phyloP scores from a whole-genome alignment of 2,113 vertebrate species.

The Sciurus niger region DNA sequence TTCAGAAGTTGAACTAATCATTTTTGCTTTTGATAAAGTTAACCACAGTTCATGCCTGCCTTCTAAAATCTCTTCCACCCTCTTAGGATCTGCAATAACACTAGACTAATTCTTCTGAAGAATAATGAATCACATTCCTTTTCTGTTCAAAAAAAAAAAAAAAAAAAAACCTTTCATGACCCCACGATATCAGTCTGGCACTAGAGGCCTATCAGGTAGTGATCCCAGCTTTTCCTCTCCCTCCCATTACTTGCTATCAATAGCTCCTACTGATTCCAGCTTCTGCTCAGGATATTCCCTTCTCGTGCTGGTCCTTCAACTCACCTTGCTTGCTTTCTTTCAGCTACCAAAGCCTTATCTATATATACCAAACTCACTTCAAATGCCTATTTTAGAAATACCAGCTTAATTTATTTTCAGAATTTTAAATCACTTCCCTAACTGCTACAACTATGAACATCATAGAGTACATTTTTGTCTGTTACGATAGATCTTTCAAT shows the following conservation, averaged over 20 bases:
- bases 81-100: not conserved
- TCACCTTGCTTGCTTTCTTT: not conserved
- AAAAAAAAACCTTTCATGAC: not conserved
- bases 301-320: not conserved
- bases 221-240: not conserved
- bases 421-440: constrained; percentile 27
- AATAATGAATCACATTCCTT: not conserved
- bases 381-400: constrained; percentile 22
- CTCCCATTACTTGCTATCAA: not conserved
- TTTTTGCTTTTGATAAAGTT: constrained; percentile 36
- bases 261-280: not conserved
- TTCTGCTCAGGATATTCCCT: not conserved
- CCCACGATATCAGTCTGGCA: not conserved
- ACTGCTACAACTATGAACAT: not conserved
- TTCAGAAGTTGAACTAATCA: not conserved
- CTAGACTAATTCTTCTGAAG: constrained; percentile 31
- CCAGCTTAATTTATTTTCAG: not conserved
- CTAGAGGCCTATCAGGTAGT: not conserved
- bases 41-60: not conserved
- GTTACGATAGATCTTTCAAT: not conserved
- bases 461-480: not conserved
- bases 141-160: constrained; percentile 46
- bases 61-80: constrained; percentile 5
- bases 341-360: not conserved
- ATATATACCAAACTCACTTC: not conserved